Conservation (phyloP, 2,797 vertebrate genomes). For the Cyprinodon diabolis region DNA sequence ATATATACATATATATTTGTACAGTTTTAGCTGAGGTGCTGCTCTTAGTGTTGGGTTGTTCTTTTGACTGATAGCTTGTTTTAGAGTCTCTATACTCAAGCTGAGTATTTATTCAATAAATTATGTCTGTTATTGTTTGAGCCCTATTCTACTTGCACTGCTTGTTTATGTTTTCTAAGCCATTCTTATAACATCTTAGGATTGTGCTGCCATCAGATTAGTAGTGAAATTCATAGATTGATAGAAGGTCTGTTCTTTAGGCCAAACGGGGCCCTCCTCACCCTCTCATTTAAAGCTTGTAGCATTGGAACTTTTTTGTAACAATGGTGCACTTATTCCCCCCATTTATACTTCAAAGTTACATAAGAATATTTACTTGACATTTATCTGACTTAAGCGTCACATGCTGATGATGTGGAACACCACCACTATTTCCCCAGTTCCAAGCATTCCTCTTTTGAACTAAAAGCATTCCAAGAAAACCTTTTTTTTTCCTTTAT, state of each 20-base stretch:
- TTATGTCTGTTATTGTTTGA: neutral
- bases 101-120: too few species aligned
- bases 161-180: neutral
- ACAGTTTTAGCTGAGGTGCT: too few species aligned
- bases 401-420: constrained; percentile 25
- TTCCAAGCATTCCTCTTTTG: constrained; percentile 5
- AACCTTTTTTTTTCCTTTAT: neutral
- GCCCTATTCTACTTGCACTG: neutral
- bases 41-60: too few species aligned
- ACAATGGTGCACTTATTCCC: constrained; percentile 2
- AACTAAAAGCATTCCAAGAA: constrained; percentile 8
- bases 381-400: constrained; percentile 3
- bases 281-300: neutral
- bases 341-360: neutral
- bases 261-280: neutral
- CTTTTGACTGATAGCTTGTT: too few species aligned
- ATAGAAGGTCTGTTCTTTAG: neutral
- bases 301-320: neutral
- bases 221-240: neutral
- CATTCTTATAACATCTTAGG: neutral
- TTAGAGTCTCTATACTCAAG: too few species aligned
- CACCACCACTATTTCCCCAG: constrained; percentile 10
- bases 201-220: neutral
- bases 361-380: constrained; percentile 6
- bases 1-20: too few species aligned